Conservation (phyloP, 1,140 invertebrate genomes). For the Globodera rostochiensis region DNA sequence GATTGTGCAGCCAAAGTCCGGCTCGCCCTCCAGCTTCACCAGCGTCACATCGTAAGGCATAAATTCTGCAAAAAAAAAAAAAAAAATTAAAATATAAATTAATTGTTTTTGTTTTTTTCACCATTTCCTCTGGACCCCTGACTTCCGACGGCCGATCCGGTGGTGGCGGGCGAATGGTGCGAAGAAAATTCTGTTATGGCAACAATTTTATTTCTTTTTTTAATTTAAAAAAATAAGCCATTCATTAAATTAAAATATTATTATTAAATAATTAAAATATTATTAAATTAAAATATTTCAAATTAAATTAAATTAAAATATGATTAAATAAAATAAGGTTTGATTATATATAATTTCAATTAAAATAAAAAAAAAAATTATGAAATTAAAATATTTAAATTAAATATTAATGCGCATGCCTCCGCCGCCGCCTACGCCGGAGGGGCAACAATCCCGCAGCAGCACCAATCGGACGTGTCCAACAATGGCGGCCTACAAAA, state of each 20-base stretch:
- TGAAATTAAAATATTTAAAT: too few species aligned
- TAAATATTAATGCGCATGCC: too few species aligned
- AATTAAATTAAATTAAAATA: too few species aligned
- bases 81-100: too few species aligned
- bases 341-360: too few species aligned
- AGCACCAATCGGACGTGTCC: conserved; percentile 63
- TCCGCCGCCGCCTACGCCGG: not conserved
- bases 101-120: not conserved
- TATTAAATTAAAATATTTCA: too few species aligned
- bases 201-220: too few species aligned
- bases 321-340: too few species aligned
- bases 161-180: not conserved
- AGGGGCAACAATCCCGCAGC: conserved; percentile 25
- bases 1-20: conserved; percentile 95
- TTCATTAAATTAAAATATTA: too few species aligned
- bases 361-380: too few species aligned
- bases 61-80: not conserved
- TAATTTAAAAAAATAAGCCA: too few species aligned
- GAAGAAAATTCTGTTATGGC: not conserved
- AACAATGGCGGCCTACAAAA: conserved; percentile 59
- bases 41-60: conserved; percentile 81
- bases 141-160: not conserved
- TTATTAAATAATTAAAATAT: too few species aligned
- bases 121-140: not conserved
- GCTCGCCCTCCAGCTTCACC: conserved; percentile 83